Base-by-base conservation (phyloP, 2,888 invertebrate genomes). In the Pristionchus japonicus region DNA sequence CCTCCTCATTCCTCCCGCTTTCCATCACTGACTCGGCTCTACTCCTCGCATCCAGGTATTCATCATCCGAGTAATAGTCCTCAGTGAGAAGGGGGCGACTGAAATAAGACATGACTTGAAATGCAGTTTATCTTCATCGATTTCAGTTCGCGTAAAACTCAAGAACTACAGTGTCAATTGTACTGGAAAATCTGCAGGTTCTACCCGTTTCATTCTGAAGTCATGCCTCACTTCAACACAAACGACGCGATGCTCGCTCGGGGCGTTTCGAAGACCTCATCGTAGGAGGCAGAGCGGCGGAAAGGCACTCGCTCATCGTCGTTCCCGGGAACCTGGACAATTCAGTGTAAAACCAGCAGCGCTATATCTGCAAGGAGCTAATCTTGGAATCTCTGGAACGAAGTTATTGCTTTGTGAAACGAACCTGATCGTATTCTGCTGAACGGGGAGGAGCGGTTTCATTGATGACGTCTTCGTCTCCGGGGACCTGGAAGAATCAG, bases 231-330 rank as follows among this genome's bases (percentile, higher is more conserved):
- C 57, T 57, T 57, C 57, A 57, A n/a, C 57, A 34, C 67, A 34
- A 77, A 34, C n/a, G 77, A 77, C n/a, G 77, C 43, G 0, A 77
- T 43, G 15, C 77, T 77, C 27, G 23, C 7, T 13, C 77, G 43
- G 11, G 77, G 77, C 43, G 77, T 77, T 43, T 77, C 77, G 43
- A 40, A 77, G 13, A 77, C 77, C 27, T 77, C 77, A 27, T 77
- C 77, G 27, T 77, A 77, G 27, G 40, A 40, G 77, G 43, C 15
- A 27, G 77, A 77, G 40, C 77, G 77, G 3, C 77, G 40, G 3
- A 40, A 27, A 13, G 43, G 47, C 3, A 43, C 77, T 0, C 20
- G 7, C n/a, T 43, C 77, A 9, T 77, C 77, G 23, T 27, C 74
- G 7, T 57, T 4, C 3, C 15, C 57, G 2, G 57, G 57, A 6